Conservation (phyloP, 53 echinoderm and acorn worm genomes). For the Mesocentrotus franciscanus region DNA sequence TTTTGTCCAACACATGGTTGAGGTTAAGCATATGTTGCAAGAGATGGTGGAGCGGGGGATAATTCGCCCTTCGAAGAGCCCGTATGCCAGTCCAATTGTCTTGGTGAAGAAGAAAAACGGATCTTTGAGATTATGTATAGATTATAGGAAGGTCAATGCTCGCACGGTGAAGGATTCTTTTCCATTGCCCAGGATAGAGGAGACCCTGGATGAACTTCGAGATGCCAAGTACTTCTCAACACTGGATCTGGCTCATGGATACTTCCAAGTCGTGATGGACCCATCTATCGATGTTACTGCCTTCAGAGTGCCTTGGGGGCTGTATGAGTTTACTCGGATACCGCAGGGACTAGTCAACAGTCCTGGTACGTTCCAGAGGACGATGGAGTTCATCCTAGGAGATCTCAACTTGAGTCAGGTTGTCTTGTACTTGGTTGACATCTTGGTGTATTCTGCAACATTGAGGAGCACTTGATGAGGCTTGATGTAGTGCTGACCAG, state of each 20-base stretch:
- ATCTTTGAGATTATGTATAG: constrained; percentile 25
- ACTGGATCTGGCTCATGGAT: no score
- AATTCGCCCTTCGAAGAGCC: constrained; percentile 22
- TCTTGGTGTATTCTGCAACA: constrained; percentile 36
- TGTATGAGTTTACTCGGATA: no score
- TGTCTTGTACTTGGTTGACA: constrained; percentile 54
- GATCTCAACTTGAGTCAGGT: constrained; percentile 22
- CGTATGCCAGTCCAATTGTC: constrained; percentile 51
- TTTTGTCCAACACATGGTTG: not conserved
- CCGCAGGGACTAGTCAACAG: no score
- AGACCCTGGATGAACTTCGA: constrained; percentile 25
- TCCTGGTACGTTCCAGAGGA: not conserved
- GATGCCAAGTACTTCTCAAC: not conserved
- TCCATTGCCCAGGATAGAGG: not conserved
- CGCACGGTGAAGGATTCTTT: constrained; percentile 47
- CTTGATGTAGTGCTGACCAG: constrained; percentile 17
- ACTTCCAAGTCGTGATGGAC: no score
- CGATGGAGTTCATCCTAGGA: not conserved
- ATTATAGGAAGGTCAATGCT: not conserved
- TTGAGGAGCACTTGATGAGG: no score
- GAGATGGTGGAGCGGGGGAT: constrained; percentile 45
- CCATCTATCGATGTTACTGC: no score
- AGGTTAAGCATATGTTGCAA: constrained; percentile 51
- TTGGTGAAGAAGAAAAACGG: constrained; percentile 25
- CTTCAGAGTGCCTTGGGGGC: no score